Percentiles rank a stretch among this genome's conserved stretches.
These are phyloP conservation scores for Selene dorsalis DNA, from an alignment of 2,797 vertebrate genomes.

Conservation along the genomic window DNA sequence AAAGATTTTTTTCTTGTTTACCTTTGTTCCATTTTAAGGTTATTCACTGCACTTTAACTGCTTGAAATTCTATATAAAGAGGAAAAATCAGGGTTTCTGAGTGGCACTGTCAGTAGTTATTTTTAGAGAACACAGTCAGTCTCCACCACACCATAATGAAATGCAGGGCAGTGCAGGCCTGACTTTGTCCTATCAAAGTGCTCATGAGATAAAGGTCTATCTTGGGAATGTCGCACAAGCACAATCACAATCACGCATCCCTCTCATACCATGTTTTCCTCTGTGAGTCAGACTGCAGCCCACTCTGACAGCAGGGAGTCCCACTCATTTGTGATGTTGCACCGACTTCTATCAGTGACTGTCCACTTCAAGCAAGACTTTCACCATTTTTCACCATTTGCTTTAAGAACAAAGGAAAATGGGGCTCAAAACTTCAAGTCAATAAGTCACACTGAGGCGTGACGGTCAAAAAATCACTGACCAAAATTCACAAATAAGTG, in stretches of 20 bases:
- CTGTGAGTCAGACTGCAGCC: slow-evolving; percentile 57
- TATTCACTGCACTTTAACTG: too few relatives aligned
- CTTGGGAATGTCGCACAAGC: slow-evolving; percentile 29
- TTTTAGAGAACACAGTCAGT: slow-evolving; percentile 6
- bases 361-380: slow-evolving; percentile 31
- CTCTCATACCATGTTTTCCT: slow-evolving; percentile 39
- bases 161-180: background rate
- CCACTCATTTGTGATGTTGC: slow-evolving; percentile 38
- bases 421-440: slow-evolving; percentile 9
- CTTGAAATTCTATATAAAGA: too few relatives aligned
- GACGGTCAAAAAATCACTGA: slow-evolving; percentile 15
- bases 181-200: slow-evolving; percentile 9
- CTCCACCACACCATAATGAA: slow-evolving; percentile 41
- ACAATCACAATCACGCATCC: slow-evolving; percentile 44
- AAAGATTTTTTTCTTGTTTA: too few relatives aligned
- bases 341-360: slow-evolving; percentile 36
- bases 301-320: slow-evolving; percentile 50
- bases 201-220: slow-evolving; percentile 40
- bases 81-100: too few relatives aligned
- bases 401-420: slow-evolving; percentile 35
- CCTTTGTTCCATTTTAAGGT: too few relatives aligned
- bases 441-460: slow-evolving; percentile 4
- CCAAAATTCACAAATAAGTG: slow-evolving; percentile 11
- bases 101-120: background rate
- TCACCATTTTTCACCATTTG: slow-evolving; percentile 9